Base-by-base conservation (phyloP, 2,888 invertebrate genomes). In the Ichneumoninae sp. region DNA sequence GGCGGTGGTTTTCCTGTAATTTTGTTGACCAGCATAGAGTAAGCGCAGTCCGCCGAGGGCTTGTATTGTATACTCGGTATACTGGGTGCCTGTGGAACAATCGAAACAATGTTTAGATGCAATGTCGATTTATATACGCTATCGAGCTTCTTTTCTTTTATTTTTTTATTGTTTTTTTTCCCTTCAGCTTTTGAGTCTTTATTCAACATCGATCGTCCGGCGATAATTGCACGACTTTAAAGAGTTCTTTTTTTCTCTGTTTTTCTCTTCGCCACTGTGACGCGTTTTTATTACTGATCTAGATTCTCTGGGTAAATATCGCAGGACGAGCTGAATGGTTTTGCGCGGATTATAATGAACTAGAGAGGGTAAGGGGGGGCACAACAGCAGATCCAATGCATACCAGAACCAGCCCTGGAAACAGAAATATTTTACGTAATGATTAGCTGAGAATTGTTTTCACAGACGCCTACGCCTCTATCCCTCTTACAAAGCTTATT, bases 21-120 rank as follows among this genome's bases (percentile, higher is more conserved):
- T 93, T 97, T 97, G 90, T 96, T 97, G 65, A 98, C 97, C 87
- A 98, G 94, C 95, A 98, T 96, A 8, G 97, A 97, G 94, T 98
- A 98, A 83, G 98, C 96, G 94, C 98, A 98, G 95, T 98, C 97
- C 0, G 97, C 96, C 2, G 97, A 97, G 13, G 97, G 97, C 91
- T 97, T 97, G 94, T 97, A 98, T 88, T 95, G 95, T 88, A 97
- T 96, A 79, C 94, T 95, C 82, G 96, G 95, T 91, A 96, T 95
- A 85, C 94, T 95, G 93, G 93, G 96, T 94, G 93, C 95, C 95
- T 90, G 94, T 94, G 57, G 87, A 87, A 87, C 87, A 88, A 84
- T 88, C 85, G 79, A 74, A 86, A 69, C 22, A 30, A 77, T 83
- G 75, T 30, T 86, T 74, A 85, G 79, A 86, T 82, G 54, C 76